A percentile compares a stretch with the other conserved stretches of the same genome.
Evolutionary conservation across 1,140 invertebrate species (phyloP).

Genomic region (Leptinotarsa lineolata): DNA sequence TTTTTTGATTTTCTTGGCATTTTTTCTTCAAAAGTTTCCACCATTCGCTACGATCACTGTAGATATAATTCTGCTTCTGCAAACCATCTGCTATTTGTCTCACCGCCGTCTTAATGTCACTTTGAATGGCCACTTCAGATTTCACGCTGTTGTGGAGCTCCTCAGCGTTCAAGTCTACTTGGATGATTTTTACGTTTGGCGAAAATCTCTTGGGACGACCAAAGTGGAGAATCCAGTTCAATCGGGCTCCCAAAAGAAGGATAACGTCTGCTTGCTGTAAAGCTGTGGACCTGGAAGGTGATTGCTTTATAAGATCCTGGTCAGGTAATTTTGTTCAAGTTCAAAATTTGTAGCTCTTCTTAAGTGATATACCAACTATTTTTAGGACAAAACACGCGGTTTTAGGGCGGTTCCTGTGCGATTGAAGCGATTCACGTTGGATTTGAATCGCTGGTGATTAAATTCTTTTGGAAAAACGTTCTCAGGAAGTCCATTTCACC

Average conservation of each 20-base stretch:
- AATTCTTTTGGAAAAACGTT: no score
- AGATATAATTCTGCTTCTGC: conserved; percentile 59
- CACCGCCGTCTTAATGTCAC: conserved; percentile 50
- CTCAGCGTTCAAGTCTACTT: conserved; percentile 88
- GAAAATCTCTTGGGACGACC: conserved; percentile 85
- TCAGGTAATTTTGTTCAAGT: no score
- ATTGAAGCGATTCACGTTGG: no score
- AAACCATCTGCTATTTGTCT: conserved; percentile 57
- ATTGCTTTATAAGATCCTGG: neutral
- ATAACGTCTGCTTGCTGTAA: conserved; percentile 88
- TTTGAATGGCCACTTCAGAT: conserved; percentile 48
- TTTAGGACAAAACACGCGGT: no score
- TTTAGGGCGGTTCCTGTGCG: no score
- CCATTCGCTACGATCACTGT: conserved; percentile 60
- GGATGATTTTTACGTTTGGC: conserved; percentile 85
- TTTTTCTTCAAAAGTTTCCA: conserved; percentile 64
- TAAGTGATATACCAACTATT: no score
- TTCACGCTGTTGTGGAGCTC: conserved; percentile 89
- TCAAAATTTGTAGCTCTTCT: no score
- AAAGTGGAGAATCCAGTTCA: conserved; percentile 99
- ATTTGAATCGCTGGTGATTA: no score
- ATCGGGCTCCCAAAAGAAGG: conserved; percentile 83
- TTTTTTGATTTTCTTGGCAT: conserved; percentile 64
- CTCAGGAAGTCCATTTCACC: no score
- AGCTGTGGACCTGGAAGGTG: conserved; percentile 69